Evolutionary conservation across 1,140 invertebrate species (phyloP), one percentile per base, ranked within the genome.

Genomic region (Drosophila varians): DNA sequence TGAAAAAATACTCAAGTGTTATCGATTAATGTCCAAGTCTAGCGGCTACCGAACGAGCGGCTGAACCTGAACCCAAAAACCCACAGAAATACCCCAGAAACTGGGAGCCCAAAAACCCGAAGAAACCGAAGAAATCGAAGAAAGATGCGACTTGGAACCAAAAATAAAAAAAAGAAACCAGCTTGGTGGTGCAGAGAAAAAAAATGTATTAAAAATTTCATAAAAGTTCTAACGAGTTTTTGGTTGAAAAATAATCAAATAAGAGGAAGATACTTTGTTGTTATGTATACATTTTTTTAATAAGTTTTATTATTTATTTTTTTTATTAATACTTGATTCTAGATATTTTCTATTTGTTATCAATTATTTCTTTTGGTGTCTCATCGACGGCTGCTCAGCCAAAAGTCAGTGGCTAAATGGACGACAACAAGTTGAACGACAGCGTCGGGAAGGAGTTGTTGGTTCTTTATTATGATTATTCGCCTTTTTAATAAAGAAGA

Each of bases 1-100:
- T 90, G 89, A 90, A 90, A 90, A 90, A 88, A 90, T 90, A 90
- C 89, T 90, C 89, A 90, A 90, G 89, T 90, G 86, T 90, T 90
- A 90, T 90, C 89, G 89, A 90, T 90, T 90, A 90, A 90, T 90
- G 89, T 90, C 89, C 86, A 89, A 88, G 82, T 90, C 80, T 87
- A 89, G 89, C 89, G 73, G 89, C 89, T 90, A 90, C 89, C 84
- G 89, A 84, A 90, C 84, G 86, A 82, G 78, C 75, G 77, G 80
- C 75, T 87, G 64, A 68, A 36, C 55, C 49, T 36, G 57, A 61
- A 23, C 31, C 54, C 25, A 16, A 23, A 38, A 36, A 47, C 34
- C 14, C 49, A 38, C 21, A 42, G 21, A 16, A 36, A 18, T n/a
- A 18, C 31, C 7, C 34, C 19, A 7, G 38, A 8, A 42, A 16